Evolutionary conservation across 2,888 invertebrate species (phyloP), one percentile per base, ranked within the genome.

Genomic region (Taenaris catops): DNA sequence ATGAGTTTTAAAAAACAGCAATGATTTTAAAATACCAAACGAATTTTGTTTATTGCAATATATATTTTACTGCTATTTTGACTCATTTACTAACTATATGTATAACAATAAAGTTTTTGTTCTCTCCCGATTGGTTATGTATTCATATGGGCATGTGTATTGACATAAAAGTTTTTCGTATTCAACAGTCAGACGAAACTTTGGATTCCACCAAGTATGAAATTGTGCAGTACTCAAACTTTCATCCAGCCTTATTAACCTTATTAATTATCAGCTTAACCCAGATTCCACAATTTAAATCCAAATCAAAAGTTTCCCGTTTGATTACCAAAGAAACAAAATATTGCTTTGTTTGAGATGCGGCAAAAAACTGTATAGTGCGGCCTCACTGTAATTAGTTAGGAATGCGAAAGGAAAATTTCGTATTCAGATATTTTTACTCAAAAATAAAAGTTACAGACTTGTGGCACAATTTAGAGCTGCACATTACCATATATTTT

Each of bases 231-330:
- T 11, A 18, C 10, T 11, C 11, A 4, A 18, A 8, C 6, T 14
- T 8, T 20, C 4, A 20, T 14, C 8, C 20, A 20, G 12, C 12
- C 8, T 29, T 20, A 29, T 12, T 29, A 20, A 20, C 10, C 20
- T 29, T 29, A 37, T 37, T 31, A 37, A 29, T 37, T 37, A 33
- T 32, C 4, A 33, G 25, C 28, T 33, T 36, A 36, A 40, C 39
- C 39, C 26, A 40, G 23, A 35, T 40, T 40, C 23, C 18, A 29
- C 25, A 31, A 23, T 35, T 35, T 31, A 35, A 40, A 32, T 11
- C 31, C 21, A 26, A 40, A 40, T 32, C 35, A 40, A 40, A 40
- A 40, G 28, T 35, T 24, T n/a, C n/a, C n/a, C n/a, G n/a, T 28
- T 29, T 35, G 24, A 12, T 18, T 14, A 18, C 18, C 24, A 28